Evolutionary conservation across 2,797 vertebrate genomes (phyloP), one percentile per base, ranked within the genome.

Genomic region (Taeniopygia guttata): DNA sequence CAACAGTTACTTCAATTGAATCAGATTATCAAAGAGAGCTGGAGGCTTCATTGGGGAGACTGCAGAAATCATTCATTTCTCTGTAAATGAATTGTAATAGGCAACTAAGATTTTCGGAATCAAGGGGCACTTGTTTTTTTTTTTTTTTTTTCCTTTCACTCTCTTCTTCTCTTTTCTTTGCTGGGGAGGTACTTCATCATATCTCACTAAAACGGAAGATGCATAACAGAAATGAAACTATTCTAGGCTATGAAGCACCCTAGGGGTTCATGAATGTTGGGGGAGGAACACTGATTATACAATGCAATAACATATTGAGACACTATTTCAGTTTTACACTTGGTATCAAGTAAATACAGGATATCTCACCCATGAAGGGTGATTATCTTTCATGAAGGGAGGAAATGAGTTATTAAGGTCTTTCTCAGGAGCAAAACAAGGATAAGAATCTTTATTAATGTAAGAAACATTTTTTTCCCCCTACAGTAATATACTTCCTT

Each of bases 301-400:
- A 92, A 93, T 82, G 89, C 93, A 93, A 90, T 96, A 97, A 97
- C 96, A 92, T 94, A 96, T 89, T 93, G 97, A 97, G 97, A 97
- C 96, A 96, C 96, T 97, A 96, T 97, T 96, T 97, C 84, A 86
- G 96, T 96, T 97, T 97, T 94, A 84, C 96, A 87, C 96, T 94
- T 94, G 66, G 95, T 96, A 94, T 95, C 96, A 87, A 96, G 96
- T 96, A 97, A 97, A 98, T 96, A 97, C 87, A 95, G 96, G 96
- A 95, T 96, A 96, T 95, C 95, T 98, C 97, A 98, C 96, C 97
- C 97, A 97, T 97, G 97, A 98, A 98, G 97, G 97, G 96, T 97
- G 97, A 98, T 98, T 97, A 96, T 96, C 84, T 89, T 91, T 97
- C 94, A 94, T 88, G 90, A 97, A 95, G 94, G 94, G 95, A 97